Evolutionary conservation across 2,888 invertebrate genomes (phyloP).

Genomic region (Nudaria mundana): DNA sequence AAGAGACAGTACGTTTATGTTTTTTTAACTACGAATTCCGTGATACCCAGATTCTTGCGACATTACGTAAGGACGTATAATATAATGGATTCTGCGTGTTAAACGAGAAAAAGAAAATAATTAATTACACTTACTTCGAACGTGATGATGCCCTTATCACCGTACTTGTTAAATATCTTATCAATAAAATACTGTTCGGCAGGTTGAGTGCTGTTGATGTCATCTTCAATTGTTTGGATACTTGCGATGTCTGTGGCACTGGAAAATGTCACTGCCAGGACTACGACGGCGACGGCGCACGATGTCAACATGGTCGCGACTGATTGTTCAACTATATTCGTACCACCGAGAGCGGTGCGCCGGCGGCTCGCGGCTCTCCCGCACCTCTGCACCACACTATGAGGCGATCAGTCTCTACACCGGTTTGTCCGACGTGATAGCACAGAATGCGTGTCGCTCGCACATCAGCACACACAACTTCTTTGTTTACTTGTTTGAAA

Average conservation of each 20-base stretch:
- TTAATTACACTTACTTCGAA: constrained; percentile 75
- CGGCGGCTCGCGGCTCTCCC: constrained; percentile 36
- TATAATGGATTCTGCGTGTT: constrained; percentile 3
- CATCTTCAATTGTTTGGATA: constrained; percentile 29
- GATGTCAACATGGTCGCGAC: constrained; percentile 63
- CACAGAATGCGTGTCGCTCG: constrained; percentile 44
- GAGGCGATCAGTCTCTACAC: constrained; percentile 51
- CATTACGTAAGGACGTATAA: constrained; percentile 5
- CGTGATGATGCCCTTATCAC: constrained; percentile 77
- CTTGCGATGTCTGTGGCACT: constrained; percentile 32
- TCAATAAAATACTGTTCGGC: constrained; percentile 75
- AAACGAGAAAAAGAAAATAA: constrained; percentile 9
- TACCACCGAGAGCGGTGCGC: constrained; percentile 35
- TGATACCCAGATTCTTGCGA: background rate
- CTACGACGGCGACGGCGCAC: constrained; percentile 56
- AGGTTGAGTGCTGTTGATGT: constrained; percentile 47
- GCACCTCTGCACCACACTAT: constrained; percentile 61
- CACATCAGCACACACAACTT: constrained; percentile 40
- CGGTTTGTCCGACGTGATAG: constrained; percentile 49
- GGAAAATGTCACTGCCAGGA: constrained; percentile 47
- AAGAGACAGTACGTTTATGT: too few species aligned
- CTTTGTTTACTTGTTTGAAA: constrained; percentile 67
- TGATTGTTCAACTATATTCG: constrained; percentile 45
- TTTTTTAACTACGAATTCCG: background rate
- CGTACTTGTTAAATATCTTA: constrained; percentile 81